phyloP scores from a whole-genome alignment of 2,113 vertebrate genomes.

The Orthonyx spaldingii region DNA sequence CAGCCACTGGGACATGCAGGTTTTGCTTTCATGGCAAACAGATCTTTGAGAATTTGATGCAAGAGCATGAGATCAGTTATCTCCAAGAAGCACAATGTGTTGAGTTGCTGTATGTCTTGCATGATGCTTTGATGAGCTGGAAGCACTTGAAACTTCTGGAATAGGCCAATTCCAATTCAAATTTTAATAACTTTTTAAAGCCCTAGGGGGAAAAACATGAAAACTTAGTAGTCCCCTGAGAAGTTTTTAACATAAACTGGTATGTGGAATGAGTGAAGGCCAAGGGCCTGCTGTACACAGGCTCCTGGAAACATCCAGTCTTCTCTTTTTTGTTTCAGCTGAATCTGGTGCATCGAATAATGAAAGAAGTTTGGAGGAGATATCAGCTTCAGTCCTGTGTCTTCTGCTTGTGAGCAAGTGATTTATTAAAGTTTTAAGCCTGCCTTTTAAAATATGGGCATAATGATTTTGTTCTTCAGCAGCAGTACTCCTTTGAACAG shows the following conservation, averaged over 20 bases:
- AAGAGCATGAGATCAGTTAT: not conserved
- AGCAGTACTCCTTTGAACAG: not conserved
- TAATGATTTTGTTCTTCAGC: not conserved
- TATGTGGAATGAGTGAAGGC: not conserved
- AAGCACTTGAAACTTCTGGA: not conserved
- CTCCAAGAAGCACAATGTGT: not conserved
- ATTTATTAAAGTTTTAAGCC: not conserved
- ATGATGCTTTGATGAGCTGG: not conserved
- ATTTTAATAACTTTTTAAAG: not conserved
- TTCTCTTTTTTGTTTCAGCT: constrained; percentile 72
- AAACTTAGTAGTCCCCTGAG: not conserved
- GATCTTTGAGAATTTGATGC: not conserved
- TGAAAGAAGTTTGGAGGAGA: constrained; percentile 88
- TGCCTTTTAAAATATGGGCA: not conserved
- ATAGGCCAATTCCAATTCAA: not conserved
- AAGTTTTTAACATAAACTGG: not conserved
- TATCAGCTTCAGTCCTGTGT: constrained; percentile 72
- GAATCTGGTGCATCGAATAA: constrained; percentile 83
- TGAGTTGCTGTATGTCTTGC: not conserved
- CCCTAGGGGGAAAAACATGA: not conserved
- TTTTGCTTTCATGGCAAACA: not conserved
- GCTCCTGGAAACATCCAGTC: not conserved
- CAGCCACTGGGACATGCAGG: not conserved
- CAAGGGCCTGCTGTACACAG: not conserved
- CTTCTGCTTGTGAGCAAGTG: constrained; percentile 81